A percentile compares a stretch with the other conserved stretches of the same genome.
phyloP scores from a whole-genome alignment of 2,888 invertebrate species.

The Cosmorhoe ocellata region DNA sequence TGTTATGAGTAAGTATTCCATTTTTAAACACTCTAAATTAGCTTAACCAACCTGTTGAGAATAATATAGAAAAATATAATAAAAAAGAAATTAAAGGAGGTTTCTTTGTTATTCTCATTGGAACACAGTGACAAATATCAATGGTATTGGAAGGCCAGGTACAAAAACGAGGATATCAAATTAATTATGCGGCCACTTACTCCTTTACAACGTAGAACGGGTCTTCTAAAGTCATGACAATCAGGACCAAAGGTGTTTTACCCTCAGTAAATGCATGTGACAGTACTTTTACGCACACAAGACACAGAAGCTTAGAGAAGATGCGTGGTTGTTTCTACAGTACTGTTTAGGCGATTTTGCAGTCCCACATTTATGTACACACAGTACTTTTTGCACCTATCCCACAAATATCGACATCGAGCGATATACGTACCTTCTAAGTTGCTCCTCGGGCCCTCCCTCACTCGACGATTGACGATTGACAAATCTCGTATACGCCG shows the following conservation, averaged over 20 bases:
- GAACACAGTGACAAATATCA: no score
- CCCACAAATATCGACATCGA: conserved; percentile 76
- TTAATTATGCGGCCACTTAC: conserved; percentile 84
- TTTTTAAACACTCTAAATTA: no score
- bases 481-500: conserved; percentile 59
- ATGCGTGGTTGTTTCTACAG: no score
- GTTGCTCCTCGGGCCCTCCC: conserved; percentile 40
- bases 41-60: background rate
- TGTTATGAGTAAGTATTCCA: no score
- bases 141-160: background rate
- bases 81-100: no score
- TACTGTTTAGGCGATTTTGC: no score
- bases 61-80: background rate
- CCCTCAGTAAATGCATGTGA: conserved; percentile 63
- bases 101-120: no score
- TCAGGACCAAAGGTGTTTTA: conserved; percentile 58
- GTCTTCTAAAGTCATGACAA: conserved; percentile 98
- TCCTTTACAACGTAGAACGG: conserved; percentile 99
- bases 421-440: conserved; percentile 56
- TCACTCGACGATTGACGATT: no score
- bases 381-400: no score
- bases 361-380: no score
- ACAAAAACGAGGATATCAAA: background rate
- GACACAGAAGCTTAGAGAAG: conserved; percentile 32
- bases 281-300: conserved; percentile 34